Evolutionary conservation across 2,797 vertebrate species (phyloP).

Genomic region (Megalops cyprinoides): DNA sequence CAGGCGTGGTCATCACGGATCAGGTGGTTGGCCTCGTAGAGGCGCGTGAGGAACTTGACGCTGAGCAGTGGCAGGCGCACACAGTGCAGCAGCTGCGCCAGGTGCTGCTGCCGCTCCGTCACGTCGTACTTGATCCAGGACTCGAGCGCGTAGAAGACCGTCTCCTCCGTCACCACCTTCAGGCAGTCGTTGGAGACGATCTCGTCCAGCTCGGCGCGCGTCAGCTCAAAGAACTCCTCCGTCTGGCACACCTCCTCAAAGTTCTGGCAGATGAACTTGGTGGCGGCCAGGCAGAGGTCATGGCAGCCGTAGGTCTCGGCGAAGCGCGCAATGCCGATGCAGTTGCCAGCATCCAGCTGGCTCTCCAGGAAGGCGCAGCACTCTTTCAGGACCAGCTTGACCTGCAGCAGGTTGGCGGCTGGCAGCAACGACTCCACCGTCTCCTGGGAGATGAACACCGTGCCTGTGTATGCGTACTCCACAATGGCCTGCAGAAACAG

Average conservation of each 20-base stretch:
- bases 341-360: conserved; percentile 96
- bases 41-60: conserved; percentile 93
- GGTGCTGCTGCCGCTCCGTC: conserved; percentile 90
- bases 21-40: conserved; percentile 98
- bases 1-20: conserved; percentile 96
- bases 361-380: conserved; percentile 95
- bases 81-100: conserved; percentile 91
- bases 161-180: conserved; percentile 93
- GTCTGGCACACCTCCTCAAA: conserved; percentile 97
- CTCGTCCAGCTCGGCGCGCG: conserved; percentile 89
- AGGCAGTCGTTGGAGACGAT: conserved; percentile 97
- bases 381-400: conserved; percentile 95
- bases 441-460: conserved; percentile 96
- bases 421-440: conserved; percentile 95
- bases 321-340: conserved; percentile 97
- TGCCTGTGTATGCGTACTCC: conserved; percentile 96
- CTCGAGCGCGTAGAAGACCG: conserved; percentile 93
- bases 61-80: conserved; percentile 95
- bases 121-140: conserved; percentile 97
- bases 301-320: conserved; percentile 97
- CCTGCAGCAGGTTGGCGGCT: conserved; percentile 96
- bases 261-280: conserved; percentile 95
- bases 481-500: conserved; percentile 84
- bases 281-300: conserved; percentile 91
- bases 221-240: conserved; percentile 96